Conservation (phyloP, 92 coral and sea anemone species). For the Diadumene lineata region DNA sequence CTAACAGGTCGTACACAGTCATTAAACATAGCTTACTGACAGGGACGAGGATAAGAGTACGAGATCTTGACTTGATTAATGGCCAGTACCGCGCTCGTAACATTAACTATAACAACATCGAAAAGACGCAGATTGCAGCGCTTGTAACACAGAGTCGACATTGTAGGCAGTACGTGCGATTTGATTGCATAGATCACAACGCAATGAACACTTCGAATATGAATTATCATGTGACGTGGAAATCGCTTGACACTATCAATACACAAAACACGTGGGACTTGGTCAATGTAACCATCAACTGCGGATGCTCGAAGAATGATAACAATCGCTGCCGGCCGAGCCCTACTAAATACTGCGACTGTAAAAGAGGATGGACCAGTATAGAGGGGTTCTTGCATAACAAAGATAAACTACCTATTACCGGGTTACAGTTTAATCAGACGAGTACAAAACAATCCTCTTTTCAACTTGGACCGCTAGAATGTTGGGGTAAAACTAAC, state of each 20-base stretch:
- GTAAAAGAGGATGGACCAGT: constrained; percentile 68
- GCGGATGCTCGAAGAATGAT: constrained; percentile 72
- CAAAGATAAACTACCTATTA: constrained; percentile 71
- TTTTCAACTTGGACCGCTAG: constrained; percentile 82
- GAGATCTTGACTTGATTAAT: constrained; percentile 9
- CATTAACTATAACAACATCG: constrained; percentile 34
- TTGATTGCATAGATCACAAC: constrained; percentile 68
- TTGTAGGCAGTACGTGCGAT: constrained; percentile 86
- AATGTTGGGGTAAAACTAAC: constrained; percentile 76
- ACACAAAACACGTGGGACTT: constrained; percentile 81
- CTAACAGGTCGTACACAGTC: constrained; percentile 55
- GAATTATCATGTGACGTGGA: constrained; percentile 66
- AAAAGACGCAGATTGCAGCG: constrained; percentile 46
- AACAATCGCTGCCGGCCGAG: constrained; percentile 25
- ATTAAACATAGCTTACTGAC: constrained; percentile 56
- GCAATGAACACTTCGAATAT: constrained; percentile 59
- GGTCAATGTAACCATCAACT: constrained; percentile 42
- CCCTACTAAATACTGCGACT: constrained; percentile 66
- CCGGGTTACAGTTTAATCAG: constrained; percentile 47
- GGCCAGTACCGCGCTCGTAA: constrained; percentile 26
- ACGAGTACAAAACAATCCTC: constrained; percentile 36
- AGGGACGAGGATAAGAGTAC: constrained; percentile 34
- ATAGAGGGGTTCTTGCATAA: constrained; percentile 78
- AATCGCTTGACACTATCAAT: constrained; percentile 38
- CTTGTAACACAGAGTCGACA: constrained; percentile 63